Base-by-base conservation (phyloP, 92 coral and sea anemone species). In the Plumapathes pennacea region DNA sequence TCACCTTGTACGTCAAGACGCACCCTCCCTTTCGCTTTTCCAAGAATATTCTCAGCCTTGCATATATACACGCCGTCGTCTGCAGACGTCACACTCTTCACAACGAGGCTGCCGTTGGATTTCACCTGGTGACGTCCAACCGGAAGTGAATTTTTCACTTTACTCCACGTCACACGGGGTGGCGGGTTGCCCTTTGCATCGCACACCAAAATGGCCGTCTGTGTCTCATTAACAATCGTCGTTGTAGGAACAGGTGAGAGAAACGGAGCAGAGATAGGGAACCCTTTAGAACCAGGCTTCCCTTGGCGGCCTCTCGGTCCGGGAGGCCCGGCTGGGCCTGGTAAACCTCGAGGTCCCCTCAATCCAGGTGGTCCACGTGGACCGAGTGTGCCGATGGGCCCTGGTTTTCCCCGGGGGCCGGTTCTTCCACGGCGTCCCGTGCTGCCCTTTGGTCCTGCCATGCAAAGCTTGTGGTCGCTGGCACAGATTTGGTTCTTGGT, bases 321-420 rank as follows among this genome's bases (percentile, higher is more conserved):
- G 13, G 71, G 63, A 11, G 65, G 77, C 11, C 84, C 84, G 9
- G 17, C 38, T 21, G 53, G 54, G 28, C 84, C 84, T 24, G 39
- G 57, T 28, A 52, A 11, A 19, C 84, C 84, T 5, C 38, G 40
- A 11, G 51, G 38, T 28, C 85, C 86, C 45, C 13, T 46, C 10
- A 79, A 74, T 3, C 85, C 85, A 46, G 63, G 69, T 57, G 56
- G 70, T 18, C 85, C 85, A 2, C 72, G 62, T 25, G 69, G 50
- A 14, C 86, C 85, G 5, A 38, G 46, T 26, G 45, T 51, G 10
- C 83, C 83, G 0, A 27, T 59, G 38, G 49, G 22, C 21, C 83
- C 83, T 10, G 74, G 39, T 25, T 50, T 47, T 20, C 74, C 69
- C 39, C 57, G 28, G 29, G 17, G 29, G 34, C 69, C 78, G 25